Evolutionary conservation across 2,113 vertebrate genomes (phyloP).

Genomic region (Apteryx owenii): DNA sequence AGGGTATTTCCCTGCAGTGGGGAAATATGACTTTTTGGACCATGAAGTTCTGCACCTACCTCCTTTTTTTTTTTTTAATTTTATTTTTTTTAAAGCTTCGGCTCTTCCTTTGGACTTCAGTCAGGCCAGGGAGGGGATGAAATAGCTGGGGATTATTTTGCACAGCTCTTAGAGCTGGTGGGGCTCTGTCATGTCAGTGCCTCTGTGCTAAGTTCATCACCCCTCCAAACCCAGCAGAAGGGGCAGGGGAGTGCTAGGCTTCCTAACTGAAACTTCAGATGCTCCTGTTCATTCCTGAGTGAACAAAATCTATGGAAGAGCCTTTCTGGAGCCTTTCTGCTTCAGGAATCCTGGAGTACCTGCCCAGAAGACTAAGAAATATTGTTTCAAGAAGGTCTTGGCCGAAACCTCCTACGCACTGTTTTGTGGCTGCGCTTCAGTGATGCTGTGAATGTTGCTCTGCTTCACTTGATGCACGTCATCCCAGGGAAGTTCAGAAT

Average conservation of each 20-base stretch:
- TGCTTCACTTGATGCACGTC: not conserved
- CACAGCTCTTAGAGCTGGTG: accelerated
- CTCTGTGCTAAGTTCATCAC: not conserved
- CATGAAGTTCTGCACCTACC: not conserved
- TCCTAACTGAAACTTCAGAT: not conserved
- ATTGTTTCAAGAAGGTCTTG: not conserved
- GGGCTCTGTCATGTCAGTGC: not conserved
- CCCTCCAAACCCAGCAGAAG: not conserved
- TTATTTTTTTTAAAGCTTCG: not conserved
- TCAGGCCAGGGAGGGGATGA: not conserved
- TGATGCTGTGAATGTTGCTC: not conserved
- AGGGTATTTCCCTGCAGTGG: not conserved
- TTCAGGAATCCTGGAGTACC: not conserved
- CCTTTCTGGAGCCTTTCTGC: not conserved
- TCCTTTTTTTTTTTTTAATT: not conserved
- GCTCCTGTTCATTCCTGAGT: not conserved
- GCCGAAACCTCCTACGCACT: not conserved
- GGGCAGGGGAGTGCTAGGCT: not conserved
- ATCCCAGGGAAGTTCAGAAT: not conserved
- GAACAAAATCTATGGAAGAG: not conserved
- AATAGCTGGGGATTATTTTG: not conserved
- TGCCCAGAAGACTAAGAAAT: not conserved
- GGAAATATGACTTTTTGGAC: not conserved
- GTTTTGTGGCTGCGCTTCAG: not conserved
- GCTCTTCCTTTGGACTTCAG: not conserved